Percentiles rank a stretch among this genome's conserved stretches.
These are phyloP conservation scores for Notothenia rossii DNA, from an alignment of 2,113 vertebrate genomes.

Conservation along the genomic window DNA sequence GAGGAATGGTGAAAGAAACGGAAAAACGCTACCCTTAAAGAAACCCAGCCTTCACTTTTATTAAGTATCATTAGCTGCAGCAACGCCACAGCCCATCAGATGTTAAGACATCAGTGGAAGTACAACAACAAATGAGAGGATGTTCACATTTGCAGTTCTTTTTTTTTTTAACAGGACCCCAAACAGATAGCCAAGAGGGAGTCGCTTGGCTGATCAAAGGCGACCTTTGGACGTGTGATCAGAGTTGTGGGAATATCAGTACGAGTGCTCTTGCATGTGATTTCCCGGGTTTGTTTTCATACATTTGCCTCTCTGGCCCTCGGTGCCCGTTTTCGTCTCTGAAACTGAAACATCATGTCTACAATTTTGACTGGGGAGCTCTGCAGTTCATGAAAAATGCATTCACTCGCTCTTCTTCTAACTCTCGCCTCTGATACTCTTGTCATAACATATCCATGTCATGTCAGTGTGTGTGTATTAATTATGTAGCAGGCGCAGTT, in stretches of 20 bases:
- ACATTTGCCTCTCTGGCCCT: constrained; percentile 52
- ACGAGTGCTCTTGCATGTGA: constrained; percentile 19
- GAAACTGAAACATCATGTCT: constrained; percentile 70
- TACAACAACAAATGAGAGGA: constrained; percentile 35
- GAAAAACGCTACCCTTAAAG: constrained; percentile 48
- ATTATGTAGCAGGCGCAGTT: constrained; percentile 76
- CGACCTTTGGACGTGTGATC: constrained; percentile 36
- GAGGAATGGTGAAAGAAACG: constrained; percentile 49
- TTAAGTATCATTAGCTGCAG: constrained; percentile 52
- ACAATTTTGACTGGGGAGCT: constrained; percentile 72
- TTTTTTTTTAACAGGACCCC: constrained; percentile 7
- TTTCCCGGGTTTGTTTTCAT: constrained; percentile 63
- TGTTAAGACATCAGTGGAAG: constrained; percentile 39
- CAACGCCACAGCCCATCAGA: constrained; percentile 37
- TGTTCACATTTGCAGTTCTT: constrained; percentile 33
- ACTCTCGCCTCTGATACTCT: constrained; percentile 75
- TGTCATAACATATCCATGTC: constrained; percentile 84
- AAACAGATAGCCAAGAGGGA: constrained; percentile 20
- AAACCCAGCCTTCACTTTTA: constrained; percentile 49
- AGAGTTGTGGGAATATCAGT: constrained; percentile 24
- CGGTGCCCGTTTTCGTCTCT: constrained; percentile 37
- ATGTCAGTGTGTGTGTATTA: constrained; percentile 75
- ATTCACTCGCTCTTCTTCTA: constrained; percentile 68
- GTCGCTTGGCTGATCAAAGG: constrained; percentile 42
- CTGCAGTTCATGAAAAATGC: constrained; percentile 82